Percentiles rank a stretch among this genome's conserved stretches.
These are phyloP conservation scores for Epizoanthus fatuus DNA, from an alignment of 92 coral and sea anemone genomes.

Conservation along the genomic window DNA sequence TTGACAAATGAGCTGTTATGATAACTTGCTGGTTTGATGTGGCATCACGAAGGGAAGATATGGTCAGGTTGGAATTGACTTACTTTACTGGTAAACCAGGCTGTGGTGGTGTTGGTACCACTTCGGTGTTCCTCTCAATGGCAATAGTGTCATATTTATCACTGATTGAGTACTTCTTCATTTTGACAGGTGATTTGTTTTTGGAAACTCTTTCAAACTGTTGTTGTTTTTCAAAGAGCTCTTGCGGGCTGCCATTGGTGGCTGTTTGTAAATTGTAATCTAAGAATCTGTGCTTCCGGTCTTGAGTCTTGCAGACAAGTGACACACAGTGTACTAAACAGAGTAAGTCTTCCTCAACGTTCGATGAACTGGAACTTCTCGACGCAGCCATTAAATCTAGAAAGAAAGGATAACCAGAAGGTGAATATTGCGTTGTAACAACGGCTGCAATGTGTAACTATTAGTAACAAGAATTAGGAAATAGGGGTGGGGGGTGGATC, in stretches of 20 bases:
- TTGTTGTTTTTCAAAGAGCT: slow-evolving; percentile 4
- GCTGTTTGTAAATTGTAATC: slow-evolving; percentile 3
- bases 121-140: slow-evolving; percentile 9
- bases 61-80: neutral
- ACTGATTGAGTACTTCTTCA: neutral
- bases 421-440: neutral
- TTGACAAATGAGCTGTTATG: neutral
- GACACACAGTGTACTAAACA: slow-evolving; percentile 26
- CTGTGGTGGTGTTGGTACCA: neutral
- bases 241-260: neutral
- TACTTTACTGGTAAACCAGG: slow-evolving; percentile 3
- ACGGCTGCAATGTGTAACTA: neutral
- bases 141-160: slow-evolving; percentile 17
- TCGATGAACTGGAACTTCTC: neutral
- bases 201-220: slow-evolving; percentile 12
- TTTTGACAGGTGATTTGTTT: slow-evolving; percentile 11
- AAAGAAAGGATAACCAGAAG: neutral
- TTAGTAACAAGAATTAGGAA: too few relatives aligned
- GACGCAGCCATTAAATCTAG: neutral
- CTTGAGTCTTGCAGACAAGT: neutral
- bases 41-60: slow-evolving; percentile 9
- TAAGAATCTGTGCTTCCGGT: neutral
- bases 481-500: too few relatives aligned
- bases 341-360: neutral
- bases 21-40: slow-evolving; percentile 20